Base-by-base conservation (phyloP, 2,797 vertebrate genomes). In the Alosa sapidissima region DNA sequence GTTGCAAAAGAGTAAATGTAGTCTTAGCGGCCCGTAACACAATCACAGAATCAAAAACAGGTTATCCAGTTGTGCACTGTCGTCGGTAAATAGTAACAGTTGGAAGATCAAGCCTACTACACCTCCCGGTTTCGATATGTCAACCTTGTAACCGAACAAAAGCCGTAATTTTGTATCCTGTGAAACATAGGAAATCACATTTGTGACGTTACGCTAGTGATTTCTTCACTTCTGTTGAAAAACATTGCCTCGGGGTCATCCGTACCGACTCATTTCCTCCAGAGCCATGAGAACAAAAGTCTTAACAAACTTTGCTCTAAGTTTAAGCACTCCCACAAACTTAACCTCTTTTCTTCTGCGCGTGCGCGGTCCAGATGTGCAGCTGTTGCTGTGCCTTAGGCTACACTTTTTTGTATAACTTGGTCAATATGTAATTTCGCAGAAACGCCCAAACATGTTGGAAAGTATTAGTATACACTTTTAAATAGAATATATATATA, bases 281-380 rank as follows among this genome's bases (percentile, higher is more conserved):
- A 45, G 72, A 78, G 36, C 36, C 72, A 78, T 78, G 72, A 78
- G 72, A 78, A 78, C 72, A 78, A 78, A 78, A 21, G 83, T 41
- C 48, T 52, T n/a, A 28, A 60, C 65, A 78, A 84, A 75, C 14
- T 48, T 68, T 62, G 62, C 58, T 52, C 58, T 68, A 49, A 19
- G 16, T 45, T 78, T 19, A 78, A 78, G n/a, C 24, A 86, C 19
- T 75, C 55, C 33, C 13, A 1, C 68, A 68, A 81, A 49, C 3
- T 84, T 82, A 72, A 62, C 48, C 10, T 72, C 49, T 28, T 68
- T 85, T 54, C 21, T 6, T 86, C 4, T 85, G 91, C 90, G 92
- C 94, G 93, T 93, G 92, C 58, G 72, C 47, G 1, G 7, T 62
- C 54, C 92, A 92, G 91, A 90, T 92, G 92, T 88, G 83, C 62